Evolutionary conservation across 2,888 invertebrate species (phyloP).

Genomic region (Dasysyrphus tricinctus): DNA sequence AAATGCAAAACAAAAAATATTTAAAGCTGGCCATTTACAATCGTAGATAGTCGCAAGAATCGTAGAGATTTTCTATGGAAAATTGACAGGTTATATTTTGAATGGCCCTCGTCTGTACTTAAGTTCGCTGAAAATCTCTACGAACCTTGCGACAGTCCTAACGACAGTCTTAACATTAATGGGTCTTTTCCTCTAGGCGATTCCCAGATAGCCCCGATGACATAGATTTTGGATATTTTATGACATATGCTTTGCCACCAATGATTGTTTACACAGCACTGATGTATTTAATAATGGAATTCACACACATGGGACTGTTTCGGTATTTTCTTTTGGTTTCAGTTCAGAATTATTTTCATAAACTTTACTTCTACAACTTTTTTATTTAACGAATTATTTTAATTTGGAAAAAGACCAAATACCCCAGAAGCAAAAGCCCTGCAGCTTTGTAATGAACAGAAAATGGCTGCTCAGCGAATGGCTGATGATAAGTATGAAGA

Average conservation of each 20-base stretch:
- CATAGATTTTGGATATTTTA: constrained; percentile 1
- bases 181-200: too few species aligned
- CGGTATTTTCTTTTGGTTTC: constrained; percentile 17
- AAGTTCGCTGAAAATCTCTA: too few species aligned
- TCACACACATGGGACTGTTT: constrained; percentile 49
- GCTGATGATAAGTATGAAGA: neutral
- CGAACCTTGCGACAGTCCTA: too few species aligned
- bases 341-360: too few species aligned
- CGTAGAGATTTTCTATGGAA: too few species aligned
- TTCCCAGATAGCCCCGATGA: constrained; percentile 39
- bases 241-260: constrained; percentile 10
- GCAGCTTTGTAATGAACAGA: neutral
- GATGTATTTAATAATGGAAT: constrained; percentile 35
- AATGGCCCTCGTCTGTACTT: too few species aligned
- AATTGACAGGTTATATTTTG: too few species aligned
- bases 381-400: neutral
- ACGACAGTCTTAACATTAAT: too few species aligned
- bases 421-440: constrained; percentile 27
- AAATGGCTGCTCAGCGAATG: neutral
- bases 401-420: neutral
- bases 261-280: constrained; percentile 28
- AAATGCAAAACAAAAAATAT: neutral
- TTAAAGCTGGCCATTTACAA: too few species aligned
- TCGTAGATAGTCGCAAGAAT: too few species aligned
- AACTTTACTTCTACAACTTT: too few species aligned